phyloP scores from a whole-genome alignment of 2,113 vertebrate genomes.

The Oxyura jamaicensis region DNA sequence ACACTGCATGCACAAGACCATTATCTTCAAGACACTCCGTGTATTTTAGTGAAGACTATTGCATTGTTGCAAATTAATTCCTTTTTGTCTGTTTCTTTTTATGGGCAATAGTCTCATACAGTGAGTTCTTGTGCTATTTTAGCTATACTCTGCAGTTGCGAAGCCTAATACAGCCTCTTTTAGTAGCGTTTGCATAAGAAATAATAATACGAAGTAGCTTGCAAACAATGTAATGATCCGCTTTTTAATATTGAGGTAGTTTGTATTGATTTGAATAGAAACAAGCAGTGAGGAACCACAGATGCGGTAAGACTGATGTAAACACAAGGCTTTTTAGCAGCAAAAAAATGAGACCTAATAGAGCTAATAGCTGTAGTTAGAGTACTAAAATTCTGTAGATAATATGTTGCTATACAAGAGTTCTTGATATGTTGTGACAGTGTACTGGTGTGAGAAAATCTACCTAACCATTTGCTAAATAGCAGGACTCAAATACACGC shows the following conservation, averaged over 20 bases:
- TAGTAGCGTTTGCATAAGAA: not conserved
- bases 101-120: not conserved
- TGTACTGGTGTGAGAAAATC: not conserved
- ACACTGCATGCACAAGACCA: rapidly evolving
- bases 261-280: not conserved
- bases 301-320: not conserved
- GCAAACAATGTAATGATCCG: not conserved
- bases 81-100: not conserved
- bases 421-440: not conserved
- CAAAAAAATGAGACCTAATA: not conserved
- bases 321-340: not conserved
- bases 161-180: not conserved
- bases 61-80: not conserved
- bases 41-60: not conserved
- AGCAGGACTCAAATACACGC: not conserved
- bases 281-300: not conserved
- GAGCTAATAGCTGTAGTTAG: not conserved
- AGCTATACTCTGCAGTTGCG: not conserved
- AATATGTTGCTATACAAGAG: not conserved
- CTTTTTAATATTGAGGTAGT: not conserved
- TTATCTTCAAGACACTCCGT: not conserved
- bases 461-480: not conserved
- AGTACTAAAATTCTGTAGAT: not conserved
- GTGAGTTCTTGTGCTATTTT: not conserved
- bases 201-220: not conserved